These are phyloP conservation scores for Melanerpes formicivorus DNA, from an alignment of 2,113 vertebrate species.

Conservation along the genomic window DNA sequence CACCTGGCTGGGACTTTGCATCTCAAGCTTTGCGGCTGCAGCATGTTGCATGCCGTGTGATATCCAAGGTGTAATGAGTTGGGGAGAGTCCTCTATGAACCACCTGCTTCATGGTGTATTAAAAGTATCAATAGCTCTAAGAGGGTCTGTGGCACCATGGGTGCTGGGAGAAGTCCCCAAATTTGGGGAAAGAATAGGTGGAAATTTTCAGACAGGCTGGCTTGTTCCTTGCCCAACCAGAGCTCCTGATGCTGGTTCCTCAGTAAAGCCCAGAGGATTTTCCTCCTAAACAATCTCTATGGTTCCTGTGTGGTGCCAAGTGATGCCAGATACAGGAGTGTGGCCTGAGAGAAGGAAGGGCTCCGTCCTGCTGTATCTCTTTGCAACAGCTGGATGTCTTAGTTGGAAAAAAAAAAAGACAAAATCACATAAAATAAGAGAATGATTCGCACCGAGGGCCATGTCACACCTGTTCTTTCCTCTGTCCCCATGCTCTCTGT, in stretches of 20 bases:
- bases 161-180: neutral
- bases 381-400: neutral
- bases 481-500: constrained; percentile 81
- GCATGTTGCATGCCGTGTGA: accelerated
- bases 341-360: constrained; percentile 36
- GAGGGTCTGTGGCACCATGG: neutral
- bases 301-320: neutral
- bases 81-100: neutral
- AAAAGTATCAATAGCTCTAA: neutral
- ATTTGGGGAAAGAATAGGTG: neutral
- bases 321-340: accelerated
- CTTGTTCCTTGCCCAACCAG: neutral
- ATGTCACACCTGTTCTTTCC: constrained; percentile 83
- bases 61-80: accelerated
- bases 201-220: neutral
- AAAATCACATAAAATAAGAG: neutral
- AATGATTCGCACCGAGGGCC: constrained; percentile 61
- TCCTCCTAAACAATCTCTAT: neutral
- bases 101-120: accelerated
- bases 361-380: neutral
- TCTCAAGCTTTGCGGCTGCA: neutral
- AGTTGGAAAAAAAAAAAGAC: neutral
- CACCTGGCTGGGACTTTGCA: neutral
- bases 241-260: neutral
- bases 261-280: neutral